These are phyloP conservation scores for Ophioninae sp. DNA, from an alignment of 2,888 invertebrate genomes.

Conservation along the genomic window DNA sequence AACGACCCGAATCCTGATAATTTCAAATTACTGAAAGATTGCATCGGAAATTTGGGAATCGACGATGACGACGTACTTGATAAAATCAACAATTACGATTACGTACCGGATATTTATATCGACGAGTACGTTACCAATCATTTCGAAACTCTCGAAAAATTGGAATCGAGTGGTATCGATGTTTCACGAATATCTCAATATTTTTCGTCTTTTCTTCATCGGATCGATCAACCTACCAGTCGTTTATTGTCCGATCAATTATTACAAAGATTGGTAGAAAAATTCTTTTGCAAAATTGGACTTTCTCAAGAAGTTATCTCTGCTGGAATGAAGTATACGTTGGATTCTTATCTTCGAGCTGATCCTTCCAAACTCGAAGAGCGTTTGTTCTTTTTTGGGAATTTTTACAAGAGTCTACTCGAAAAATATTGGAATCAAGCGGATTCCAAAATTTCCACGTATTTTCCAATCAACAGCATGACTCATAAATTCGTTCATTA, in stretches of 20 bases:
- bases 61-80: slow-evolving; percentile 34
- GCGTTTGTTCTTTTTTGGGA: slow-evolving; percentile 55
- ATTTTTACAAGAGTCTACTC: slow-evolving; percentile 51
- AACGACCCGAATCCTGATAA: slow-evolving; percentile 57
- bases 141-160: slow-evolving; percentile 58
- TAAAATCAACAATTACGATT: slow-evolving; percentile 56
- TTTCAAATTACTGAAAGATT: slow-evolving; percentile 65
- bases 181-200: fast-evolving
- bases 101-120: neutral
- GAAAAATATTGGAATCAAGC: slow-evolving; percentile 62
- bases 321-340: slow-evolving; percentile 17
- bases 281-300: slow-evolving; percentile 64
- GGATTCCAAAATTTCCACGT: slow-evolving; percentile 12
- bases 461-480: slow-evolving; percentile 62
- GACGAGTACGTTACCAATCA: slow-evolving; percentile 59
- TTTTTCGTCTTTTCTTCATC: neutral
- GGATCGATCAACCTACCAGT: slow-evolving; percentile 39
- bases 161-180: neutral
- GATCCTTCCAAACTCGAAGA: slow-evolving; percentile 44
- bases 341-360: slow-evolving; percentile 33
- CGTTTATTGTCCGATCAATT: slow-evolving; percentile 68
- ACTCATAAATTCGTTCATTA: slow-evolving; percentile 17
- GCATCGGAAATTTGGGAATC: neutral
- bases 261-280: slow-evolving; percentile 63
- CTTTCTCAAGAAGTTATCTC: neutral